Evolutionary conservation across 2,888 invertebrate species (phyloP).

Genomic region (Acrobasis repandana): DNA sequence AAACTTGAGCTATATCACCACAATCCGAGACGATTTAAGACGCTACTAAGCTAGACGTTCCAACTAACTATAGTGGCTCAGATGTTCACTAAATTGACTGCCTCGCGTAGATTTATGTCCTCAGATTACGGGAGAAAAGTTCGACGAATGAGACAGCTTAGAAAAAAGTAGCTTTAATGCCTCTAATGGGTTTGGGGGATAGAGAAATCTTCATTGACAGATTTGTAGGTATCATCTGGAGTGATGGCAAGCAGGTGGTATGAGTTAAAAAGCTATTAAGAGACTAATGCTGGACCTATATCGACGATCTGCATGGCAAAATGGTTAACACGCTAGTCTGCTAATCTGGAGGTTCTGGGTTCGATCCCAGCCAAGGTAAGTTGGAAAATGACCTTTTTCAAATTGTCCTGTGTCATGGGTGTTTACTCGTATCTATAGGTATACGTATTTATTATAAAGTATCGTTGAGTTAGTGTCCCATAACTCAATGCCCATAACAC

Average conservation of each 20-base stretch:
- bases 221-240: no score
- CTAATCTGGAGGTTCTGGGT: no score
- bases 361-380: no score
- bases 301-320: no score
- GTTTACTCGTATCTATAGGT: no score
- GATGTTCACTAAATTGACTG: constrained; percentile 49
- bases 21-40: neutral
- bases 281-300: neutral
- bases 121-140: neutral
- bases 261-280: neutral
- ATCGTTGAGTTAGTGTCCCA: no score
- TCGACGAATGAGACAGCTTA: neutral
- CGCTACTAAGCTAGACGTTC: neutral
- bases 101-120: constrained; percentile 24
- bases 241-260: no score
- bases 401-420: no score
- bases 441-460: no score
- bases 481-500: no score
- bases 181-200: neutral
- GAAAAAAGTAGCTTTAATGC: neutral
- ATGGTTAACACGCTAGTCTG: no score
- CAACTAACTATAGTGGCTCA: constrained; percentile 36
- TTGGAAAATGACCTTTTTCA: no score
- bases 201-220: neutral
- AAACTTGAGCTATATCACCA: neutral